phyloP scores from a whole-genome alignment of 2,888 invertebrate species.

The Petrophora chlorosata region DNA sequence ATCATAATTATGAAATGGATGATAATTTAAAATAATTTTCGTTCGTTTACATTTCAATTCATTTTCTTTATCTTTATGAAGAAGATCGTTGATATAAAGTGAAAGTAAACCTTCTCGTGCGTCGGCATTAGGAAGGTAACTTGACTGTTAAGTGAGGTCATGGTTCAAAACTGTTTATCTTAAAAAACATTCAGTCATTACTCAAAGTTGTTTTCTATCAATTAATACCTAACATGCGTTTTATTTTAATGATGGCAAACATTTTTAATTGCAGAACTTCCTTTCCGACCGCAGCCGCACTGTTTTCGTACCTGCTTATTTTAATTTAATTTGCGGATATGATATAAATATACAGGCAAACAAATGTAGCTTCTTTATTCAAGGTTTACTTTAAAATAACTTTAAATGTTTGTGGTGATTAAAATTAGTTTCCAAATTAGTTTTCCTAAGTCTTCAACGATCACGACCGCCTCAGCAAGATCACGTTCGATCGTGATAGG shows the following conservation, averaged over 20 bases:
- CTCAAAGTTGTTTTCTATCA: neutral
- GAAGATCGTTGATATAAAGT: conserved; percentile 11
- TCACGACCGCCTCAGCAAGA: neutral
- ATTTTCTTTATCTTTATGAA: conserved; percentile 1
- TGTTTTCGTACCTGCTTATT: conserved; percentile 6
- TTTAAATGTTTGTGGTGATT: too few species aligned
- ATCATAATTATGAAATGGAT: neutral
- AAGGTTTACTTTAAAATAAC: too few species aligned
- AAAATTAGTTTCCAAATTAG: neutral
- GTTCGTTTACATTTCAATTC: conserved; percentile 1
- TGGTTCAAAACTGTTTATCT: conserved; percentile 25
- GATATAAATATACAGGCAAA: neutral
- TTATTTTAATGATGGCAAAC: conserved; percentile 1
- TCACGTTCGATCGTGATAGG: conserved; percentile 3
- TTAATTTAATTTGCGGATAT: conserved; percentile 28
- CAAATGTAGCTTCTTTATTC: neutral
- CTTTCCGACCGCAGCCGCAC: conserved; percentile 9
- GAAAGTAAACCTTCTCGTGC: conserved; percentile 29
- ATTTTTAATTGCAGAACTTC: conserved; percentile 15
- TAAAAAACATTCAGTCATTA: conserved; percentile 7
- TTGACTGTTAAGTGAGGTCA: conserved; percentile 28
- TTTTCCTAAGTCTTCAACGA: neutral
- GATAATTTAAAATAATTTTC: neutral
- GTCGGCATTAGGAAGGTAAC: conserved; percentile 7
- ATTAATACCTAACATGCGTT: neutral